Percentiles rank a stretch among this genome's conserved stretches.
Conservation (phyloP, 2,113 vertebrate genomes). For the Xenus cinereus region DNA sequence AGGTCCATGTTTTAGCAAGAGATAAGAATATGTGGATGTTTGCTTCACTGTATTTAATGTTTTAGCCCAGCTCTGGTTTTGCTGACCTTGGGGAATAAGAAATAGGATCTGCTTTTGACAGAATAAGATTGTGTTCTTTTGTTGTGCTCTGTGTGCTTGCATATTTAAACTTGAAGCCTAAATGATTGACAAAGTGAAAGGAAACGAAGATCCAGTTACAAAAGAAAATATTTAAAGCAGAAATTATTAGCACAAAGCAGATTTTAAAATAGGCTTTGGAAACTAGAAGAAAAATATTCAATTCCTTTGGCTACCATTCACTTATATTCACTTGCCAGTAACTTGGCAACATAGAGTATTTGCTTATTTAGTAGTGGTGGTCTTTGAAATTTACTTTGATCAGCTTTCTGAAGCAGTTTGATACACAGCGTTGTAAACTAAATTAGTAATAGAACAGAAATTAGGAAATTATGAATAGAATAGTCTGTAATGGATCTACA, state of each 20-base stretch:
- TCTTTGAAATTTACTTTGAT: background rate
- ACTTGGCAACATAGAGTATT: background rate
- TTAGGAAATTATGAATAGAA: background rate
- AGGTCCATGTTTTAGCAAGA: background rate
- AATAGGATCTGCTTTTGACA: constrained; percentile 32
- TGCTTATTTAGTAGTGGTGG: background rate
- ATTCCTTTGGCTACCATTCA: background rate
- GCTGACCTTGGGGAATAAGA: background rate
- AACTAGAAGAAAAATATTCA: background rate
- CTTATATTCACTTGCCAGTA: background rate
- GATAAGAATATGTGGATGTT: background rate
- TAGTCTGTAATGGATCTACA: background rate
- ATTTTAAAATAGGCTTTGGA: background rate
- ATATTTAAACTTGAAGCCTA: constrained; percentile 8
- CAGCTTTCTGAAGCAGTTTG: background rate
- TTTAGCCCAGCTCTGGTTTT: background rate
- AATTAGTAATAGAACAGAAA: background rate
- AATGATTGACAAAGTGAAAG: constrained; percentile 15
- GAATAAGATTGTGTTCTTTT: constrained; percentile 28
- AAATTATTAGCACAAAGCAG: background rate
- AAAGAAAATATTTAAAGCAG: constrained; percentile 5
- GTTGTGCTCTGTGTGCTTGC: background rate
- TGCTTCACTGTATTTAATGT: constrained; percentile 5
- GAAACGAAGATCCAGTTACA: background rate
- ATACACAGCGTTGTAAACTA: background rate